phyloP scores from a whole-genome alignment of 2,113 vertebrate genomes.

The Parus major region DNA sequence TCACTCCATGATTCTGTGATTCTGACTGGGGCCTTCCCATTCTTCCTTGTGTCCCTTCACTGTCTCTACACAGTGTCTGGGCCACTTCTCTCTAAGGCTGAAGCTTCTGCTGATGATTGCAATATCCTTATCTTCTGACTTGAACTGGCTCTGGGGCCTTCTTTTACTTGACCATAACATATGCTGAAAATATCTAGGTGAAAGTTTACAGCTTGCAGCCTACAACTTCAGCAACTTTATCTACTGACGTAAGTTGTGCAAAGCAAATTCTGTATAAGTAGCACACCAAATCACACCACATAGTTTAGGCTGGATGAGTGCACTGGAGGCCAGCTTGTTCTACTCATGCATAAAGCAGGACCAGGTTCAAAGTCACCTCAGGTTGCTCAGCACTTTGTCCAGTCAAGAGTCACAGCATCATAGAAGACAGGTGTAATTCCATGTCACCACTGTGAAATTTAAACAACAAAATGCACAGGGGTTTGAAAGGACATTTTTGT shows the following conservation, averaged over 20 bases:
- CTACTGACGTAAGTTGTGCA: background rate
- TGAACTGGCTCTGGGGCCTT: background rate
- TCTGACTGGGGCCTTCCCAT: background rate
- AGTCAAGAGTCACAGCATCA: background rate
- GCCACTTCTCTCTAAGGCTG: background rate
- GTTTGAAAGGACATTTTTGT: background rate
- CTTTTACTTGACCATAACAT: background rate
- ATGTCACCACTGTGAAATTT: background rate
- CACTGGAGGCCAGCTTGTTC: background rate
- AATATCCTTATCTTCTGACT: background rate
- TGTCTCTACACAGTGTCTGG: background rate
- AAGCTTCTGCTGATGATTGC: background rate
- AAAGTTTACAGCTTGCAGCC: background rate
- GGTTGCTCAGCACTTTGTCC: background rate
- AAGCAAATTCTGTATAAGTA: background rate
- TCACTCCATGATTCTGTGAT: background rate
- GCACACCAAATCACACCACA: fast-evolving
- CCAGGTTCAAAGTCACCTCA: background rate
- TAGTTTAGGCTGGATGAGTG: background rate
- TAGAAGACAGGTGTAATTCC: background rate
- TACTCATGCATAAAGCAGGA: background rate
- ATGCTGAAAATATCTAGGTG: background rate
- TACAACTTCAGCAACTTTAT: background rate
- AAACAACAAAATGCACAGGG: background rate
- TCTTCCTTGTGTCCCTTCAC: background rate